A percentile compares a stretch with the other conserved stretches of the same genome.
Evolutionary conservation across 1,140 invertebrate species (phyloP).

Genomic region (Hycleus cichorii): DNA sequence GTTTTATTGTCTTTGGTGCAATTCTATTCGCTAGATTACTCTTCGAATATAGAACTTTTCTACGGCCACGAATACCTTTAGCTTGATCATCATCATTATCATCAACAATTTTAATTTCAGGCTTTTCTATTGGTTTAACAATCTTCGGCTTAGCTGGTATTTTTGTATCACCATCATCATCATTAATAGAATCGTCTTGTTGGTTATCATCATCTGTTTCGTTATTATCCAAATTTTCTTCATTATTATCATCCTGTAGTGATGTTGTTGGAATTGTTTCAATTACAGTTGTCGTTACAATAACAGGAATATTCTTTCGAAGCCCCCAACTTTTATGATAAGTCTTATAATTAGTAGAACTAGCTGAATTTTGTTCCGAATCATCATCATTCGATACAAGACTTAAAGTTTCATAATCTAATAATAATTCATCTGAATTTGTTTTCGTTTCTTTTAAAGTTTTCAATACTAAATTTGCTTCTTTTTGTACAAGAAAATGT

Average conservation of each 20-base stretch:
- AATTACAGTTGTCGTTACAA: neutral
- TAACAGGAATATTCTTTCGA: conserved; percentile 25
- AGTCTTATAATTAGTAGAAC: conserved; percentile 40
- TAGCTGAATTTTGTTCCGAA: conserved; percentile 41
- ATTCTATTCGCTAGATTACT: conserved; percentile 21
- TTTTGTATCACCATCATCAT: conserved; percentile 33
- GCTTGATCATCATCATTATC: conserved; percentile 34
- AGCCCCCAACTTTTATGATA: conserved; percentile 38
- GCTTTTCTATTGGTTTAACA: conserved; percentile 46
- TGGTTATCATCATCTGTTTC: neutral
- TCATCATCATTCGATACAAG: conserved; percentile 62
- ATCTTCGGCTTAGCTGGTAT: conserved; percentile 47
- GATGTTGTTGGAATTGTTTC: neutral
- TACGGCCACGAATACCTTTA: conserved; percentile 67
- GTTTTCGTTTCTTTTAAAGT: conserved; percentile 44
- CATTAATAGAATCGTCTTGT: conserved; percentile 18
- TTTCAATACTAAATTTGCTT: conserved; percentile 49
- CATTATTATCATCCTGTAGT: neutral
- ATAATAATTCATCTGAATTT: conserved; percentile 44
- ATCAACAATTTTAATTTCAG: conserved; percentile 35
- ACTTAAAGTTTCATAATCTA: conserved; percentile 60
- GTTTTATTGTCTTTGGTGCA: conserved; percentile 27
- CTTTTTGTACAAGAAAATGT: conserved; percentile 26
- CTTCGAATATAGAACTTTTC: conserved; percentile 61
- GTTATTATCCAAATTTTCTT: neutral